These are phyloP conservation scores for Centroberyx gerrardi DNA, from an alignment of 2,797 vertebrate species.

Conservation along the genomic window DNA sequence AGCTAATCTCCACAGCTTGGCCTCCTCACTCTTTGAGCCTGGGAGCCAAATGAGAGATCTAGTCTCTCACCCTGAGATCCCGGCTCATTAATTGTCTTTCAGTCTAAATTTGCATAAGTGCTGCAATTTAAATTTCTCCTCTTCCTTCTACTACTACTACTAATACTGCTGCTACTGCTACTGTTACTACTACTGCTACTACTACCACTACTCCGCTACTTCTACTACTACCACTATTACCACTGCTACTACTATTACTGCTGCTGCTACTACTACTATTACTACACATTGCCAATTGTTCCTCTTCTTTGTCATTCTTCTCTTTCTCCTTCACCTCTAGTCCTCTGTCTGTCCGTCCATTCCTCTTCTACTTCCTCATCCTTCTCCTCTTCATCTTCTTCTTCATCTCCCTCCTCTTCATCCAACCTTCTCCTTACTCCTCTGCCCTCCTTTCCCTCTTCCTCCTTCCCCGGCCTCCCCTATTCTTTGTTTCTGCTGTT, in stretches of 20 bases:
- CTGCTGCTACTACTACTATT: no score
- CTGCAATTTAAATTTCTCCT: constrained; percentile 41
- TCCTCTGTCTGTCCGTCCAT: neutral
- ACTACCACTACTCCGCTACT: neutral
- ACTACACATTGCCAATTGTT: no score
- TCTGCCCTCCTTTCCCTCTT: neutral
- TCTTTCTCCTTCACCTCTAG: neutral
- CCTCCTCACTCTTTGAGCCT: constrained; percentile 50
- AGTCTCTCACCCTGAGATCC: constrained; percentile 34
- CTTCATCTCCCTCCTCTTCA: no score
- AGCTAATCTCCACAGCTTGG: constrained; percentile 61
- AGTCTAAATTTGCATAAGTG: constrained; percentile 38
- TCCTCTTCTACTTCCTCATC: neutral
- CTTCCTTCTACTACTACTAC: constrained; percentile 22
- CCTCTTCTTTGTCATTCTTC: no score
- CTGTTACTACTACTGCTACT: neutral
- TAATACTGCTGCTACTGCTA: neutral
- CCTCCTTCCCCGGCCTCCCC: neutral
- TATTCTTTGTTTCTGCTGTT: neutral
- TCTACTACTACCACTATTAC: no score
- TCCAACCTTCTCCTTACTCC: neutral
- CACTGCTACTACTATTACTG: neutral
- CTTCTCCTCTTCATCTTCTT: neutral
- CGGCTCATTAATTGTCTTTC: constrained; percentile 57
- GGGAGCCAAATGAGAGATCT: constrained; percentile 39